Evolutionary conservation across 2,888 invertebrate species (phyloP), one percentile per base, ranked within the genome.

Genomic region (Orthosia gracilis): DNA sequence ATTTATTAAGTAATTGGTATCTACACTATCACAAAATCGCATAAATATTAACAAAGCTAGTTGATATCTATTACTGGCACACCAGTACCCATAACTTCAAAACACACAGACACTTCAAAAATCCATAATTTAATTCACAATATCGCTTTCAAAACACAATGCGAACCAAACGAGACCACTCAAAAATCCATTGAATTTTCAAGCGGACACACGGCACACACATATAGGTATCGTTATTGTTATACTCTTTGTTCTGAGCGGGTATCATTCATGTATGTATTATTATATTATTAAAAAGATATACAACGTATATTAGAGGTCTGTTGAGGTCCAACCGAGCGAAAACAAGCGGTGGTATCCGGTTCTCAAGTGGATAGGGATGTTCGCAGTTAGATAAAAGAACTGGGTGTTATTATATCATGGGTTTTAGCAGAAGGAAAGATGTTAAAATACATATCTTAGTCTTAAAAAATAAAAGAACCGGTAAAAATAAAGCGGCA

Each of bases 291-390:
- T 96, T 94, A 95, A 95, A 96, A 93, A 94, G 92, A 95, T 95
- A 95, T 95, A 94, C 93, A 91, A 90, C 91, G 89, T 89, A 90
- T 89, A 93, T 95, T 93, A 94, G 85, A 85, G 82, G 87, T 85
- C 88, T 88, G 58, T 61, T 92, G 89, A 90, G 80, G 90, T 84
- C 89, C 95, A 91, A 89, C 92, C 94, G 93, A 92, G 95, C 95
- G 95, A 91, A 91, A 94, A 94, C 93, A 92, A 88, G 89, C 92
- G 91, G 91, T 91, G 91, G 94, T 92, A 95, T 95, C 96, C 96
- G 95, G 96, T 96, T 95, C 88, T 96, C 89, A 90, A 96, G 96
- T 94, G 95, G 92, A 86, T 15, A 70, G 84, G 82, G 82, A 84
- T 84, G 81, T 23, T 58, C 69, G 78, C 63, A 80, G 76, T 59